Evolutionary conservation across 1,140 invertebrate genomes (phyloP), one percentile per base, ranked within the genome.

Genomic region (Pogonognathellus flavescens): DNA sequence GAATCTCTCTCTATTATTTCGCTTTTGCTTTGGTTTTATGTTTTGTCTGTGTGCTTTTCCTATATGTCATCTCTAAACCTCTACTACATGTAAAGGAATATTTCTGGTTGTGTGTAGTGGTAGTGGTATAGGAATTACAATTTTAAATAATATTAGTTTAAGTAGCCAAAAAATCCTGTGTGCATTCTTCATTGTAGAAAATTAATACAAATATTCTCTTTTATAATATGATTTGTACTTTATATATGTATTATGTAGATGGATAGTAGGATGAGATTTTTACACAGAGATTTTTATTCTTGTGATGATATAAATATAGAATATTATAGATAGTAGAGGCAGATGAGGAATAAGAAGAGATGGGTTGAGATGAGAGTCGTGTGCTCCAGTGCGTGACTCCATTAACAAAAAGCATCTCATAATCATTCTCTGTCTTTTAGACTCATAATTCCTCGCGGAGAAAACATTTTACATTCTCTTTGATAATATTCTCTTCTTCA

Each of bases 401-500:
- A 76, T 76, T 76, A 76, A 76, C 70, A 76, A 76, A 76, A 76
- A 76, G 70, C 70, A 76, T 76, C 70, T 76, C 70, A 76, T 76
- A 76, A 76, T 76, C 70, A 76, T 76, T 76, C 70, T 76, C 70
- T 76, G 70, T 76, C 70, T 76, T 76, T 76, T 76, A 16, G 70
- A 76, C 70, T 76, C 70, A 76, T 76, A 76, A 76, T 76, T 76
- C 70, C 70, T 76, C 7, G 70, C 70, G 70, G 70, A 76, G 70
- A 76, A 76, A 76, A 76, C 70, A 76, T 76, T 76, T 76, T 76
- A 76, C 70, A 76, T 76, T 76, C 70, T 50, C 70, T 76, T 76
- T 76, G 70, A 76, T 50, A 49, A 49, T 50, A n/a, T 76, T 76
- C 31, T 70, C 70, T 57, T 57, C 31, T 57, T 57, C 53, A n/a